Evolutionary conservation across 2,797 vertebrate genomes (phyloP), one percentile per base, ranked within the genome.

Genomic region (Eidolon dupreanum): DNA sequence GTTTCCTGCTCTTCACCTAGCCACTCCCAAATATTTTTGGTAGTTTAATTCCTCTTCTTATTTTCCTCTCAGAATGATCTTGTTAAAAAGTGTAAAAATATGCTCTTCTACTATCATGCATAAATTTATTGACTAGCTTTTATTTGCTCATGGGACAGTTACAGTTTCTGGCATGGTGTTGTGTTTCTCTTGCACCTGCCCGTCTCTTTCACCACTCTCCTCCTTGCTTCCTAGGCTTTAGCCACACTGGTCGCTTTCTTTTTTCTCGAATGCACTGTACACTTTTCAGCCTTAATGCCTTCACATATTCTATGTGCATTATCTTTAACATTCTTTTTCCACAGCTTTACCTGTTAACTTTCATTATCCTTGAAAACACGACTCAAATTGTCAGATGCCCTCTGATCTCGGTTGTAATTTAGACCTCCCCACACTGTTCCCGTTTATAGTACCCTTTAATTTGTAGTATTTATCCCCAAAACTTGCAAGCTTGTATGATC

Each of bases 91-190:
- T 46, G 13, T 15, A 77, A 28, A 77, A 28, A 15, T 77, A 6
- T 22, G 28, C 6, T 73, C 15, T 33, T 65, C 59, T 22, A 73
- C 33, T n/a, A 2, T 79, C 24, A 33, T 75, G 5, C 36, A 8
- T 70, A 75, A 24, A n/a, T 55, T 85, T 59, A 66, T 77, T 85
- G 88, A 38, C 4, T 65, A 22, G 9, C 51, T 92, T 94, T 82
- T 12, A 9, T 68, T 83, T 86, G 26, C n/a, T 68, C 10, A 73
- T 75, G 4, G 41, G 59, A 88, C 46, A 71, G 12, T 26, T 12
- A 41, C 36, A 59, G 31, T 28, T 77, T 79, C 22, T 28, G 38
- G 3, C 33, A 24, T 63, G 41, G 1, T 19, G 17, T 61, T 38
- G 3, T n/a, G 12, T 49, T 3, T 7, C 13, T 38, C 13, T 16